Evolutionary conservation across 2,888 invertebrate species (phyloP), one percentile per base, ranked within the genome.

Genomic region (Lagria hirta): DNA sequence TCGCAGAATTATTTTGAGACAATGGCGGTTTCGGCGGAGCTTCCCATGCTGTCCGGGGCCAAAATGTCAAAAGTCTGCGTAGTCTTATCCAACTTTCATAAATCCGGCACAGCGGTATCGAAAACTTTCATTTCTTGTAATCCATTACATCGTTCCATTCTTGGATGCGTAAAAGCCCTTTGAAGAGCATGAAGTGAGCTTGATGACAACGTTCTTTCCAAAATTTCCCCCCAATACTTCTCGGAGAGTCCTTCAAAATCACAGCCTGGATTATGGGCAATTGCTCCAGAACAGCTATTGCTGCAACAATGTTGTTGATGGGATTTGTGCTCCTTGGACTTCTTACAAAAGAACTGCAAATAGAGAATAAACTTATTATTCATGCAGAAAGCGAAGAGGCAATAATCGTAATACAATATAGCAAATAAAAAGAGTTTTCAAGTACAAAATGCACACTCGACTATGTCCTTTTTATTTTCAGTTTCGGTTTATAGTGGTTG

Each of bases 131-230:
- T 62, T 48, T 71, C 71, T 40, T 70, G 68, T 18, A 51, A 33
- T 4, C 71, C 71, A 46, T 71, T 71, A 52, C 70, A 71, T 11
- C 66, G 52, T 10, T 65, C 63, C 62, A 66, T 66, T 12, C 57
- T 50, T 4, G 64, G 54, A 10, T 58, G 60, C 16, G 64, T 61
- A 44, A 64, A 68, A 2, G 66, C 62, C 21, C 66, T 50, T 34
- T 69, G 70, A 3, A 71, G 58, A 16, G 84, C 84, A 61, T 86
- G 86, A 26, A 88, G 74, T 30, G 86, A 87, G 42, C 79, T 82
- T 1, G 86, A 84, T 26, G 86, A 86, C 4, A 87, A 81, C 1
- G 87, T 86, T 4, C 87, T 75, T 66, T 88, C 87, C 53, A 88
- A 72, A 59, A 87, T 87, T 73, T 87, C 87, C 3, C 71, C 65